Conservation (phyloP, 2,113 vertebrate genomes). For the Lathamus discolor region DNA sequence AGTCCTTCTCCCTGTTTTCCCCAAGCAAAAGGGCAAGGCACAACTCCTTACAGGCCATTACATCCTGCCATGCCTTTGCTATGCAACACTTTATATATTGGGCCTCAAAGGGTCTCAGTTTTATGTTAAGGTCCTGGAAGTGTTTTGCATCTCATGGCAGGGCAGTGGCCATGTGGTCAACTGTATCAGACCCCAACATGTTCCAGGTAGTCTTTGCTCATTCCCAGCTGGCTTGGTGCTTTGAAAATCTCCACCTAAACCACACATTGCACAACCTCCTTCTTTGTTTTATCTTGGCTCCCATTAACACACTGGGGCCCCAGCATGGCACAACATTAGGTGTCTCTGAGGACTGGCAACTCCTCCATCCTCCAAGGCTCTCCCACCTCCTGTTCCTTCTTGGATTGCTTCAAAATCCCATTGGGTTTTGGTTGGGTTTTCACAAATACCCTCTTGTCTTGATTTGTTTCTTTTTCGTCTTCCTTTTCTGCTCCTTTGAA, state of each 20-base stretch:
- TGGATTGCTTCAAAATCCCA: rapidly evolving
- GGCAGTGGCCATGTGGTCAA: not conserved
- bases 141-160: not conserved
- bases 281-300: not conserved
- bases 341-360: not conserved
- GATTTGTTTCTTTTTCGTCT: not conserved
- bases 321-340: rapidly evolving
- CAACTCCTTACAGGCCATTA: not conserved
- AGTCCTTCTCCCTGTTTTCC: not conserved
- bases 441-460: not conserved
- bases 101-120: not conserved
- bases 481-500: not conserved
- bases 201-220: not conserved
- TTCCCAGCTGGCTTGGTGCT: not conserved
- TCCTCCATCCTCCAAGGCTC: not conserved
- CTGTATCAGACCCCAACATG: not conserved
- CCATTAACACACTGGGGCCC: not conserved
- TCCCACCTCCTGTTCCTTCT: not conserved
- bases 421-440: not conserved
- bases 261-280: not conserved
- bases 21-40: not conserved
- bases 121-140: not conserved
- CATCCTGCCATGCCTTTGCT: not conserved
- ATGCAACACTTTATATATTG: not conserved
- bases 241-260: not conserved